Evolutionary conservation across 1,140 invertebrate species (phyloP), one percentile per base, ranked within the genome.

Genomic region (Himalopsyche phryganea): DNA sequence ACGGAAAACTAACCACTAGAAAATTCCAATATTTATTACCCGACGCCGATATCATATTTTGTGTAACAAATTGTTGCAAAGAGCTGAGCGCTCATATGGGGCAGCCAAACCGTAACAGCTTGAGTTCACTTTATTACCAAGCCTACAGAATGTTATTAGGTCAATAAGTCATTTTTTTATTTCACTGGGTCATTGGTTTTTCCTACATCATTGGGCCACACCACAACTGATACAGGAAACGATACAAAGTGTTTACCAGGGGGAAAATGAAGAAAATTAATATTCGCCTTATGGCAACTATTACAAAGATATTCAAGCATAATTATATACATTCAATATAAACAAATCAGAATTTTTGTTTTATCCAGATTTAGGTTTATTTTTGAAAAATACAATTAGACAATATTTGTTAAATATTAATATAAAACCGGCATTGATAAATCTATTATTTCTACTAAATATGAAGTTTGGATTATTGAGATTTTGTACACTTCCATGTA

Each of bases 121-220:
- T 40, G 20, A 14, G 18, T 18, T 23, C 32, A 32, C 32, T 56
- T 50, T 50, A 50, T 50, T 57, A 57, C 33, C 35, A 13, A 36
- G 45, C 36, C 58, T 59, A 35, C 33, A 36, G 48, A 19, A 42
- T 44, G 49, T 46, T 56, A 61, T 61, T 52, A 33, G 53, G 59
- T 61, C 53, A 50, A 61, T 61, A 61, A 51, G 50, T 61, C 42
- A 61, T 50, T 46, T 41, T n/a, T 61, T 61, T 56, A 55, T 56
- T 56, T 56, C 48, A 53, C 40, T 38, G 40, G 53, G 44, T 42
- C 45, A 56, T 56, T 35, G 19, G 33, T 32, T 59, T 44, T 55
- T 42, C 14, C 41, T 44, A n/a, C 50, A 47, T 45, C 50, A n/a
- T 13, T 28, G 23, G 9, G 23, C n/a, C 15, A 40, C 47, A 38